phyloP scores from a whole-genome alignment of 2,113 vertebrate species.

The Oxyruncus cristatus region DNA sequence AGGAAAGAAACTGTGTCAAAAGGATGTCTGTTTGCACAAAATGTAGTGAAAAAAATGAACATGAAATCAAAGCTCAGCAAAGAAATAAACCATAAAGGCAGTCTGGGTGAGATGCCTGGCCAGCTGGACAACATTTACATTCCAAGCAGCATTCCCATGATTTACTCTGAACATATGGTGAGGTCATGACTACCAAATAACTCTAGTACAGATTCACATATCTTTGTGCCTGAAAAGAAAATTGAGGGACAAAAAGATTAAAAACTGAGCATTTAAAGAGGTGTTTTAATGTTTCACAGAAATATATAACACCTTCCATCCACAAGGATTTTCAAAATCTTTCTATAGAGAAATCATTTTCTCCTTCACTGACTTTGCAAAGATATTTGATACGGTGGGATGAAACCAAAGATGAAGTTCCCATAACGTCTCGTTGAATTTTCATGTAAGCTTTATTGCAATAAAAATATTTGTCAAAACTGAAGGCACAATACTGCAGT shows the following conservation, averaged over 20 bases:
- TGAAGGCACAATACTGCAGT: not conserved
- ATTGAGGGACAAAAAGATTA: not conserved
- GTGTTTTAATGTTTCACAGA: not conserved
- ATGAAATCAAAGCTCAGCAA: not conserved
- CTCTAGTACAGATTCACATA: not conserved
- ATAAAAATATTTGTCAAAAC: slow-evolving; percentile 37
- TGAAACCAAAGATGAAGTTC: slow-evolving; percentile 19
- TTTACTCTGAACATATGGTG: slow-evolving; percentile 43
- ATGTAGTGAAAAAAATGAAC: not conserved
- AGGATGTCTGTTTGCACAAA: not conserved
- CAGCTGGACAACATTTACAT: slow-evolving; percentile 55
- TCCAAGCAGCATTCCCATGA: slow-evolving; percentile 29
- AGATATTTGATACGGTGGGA: slow-evolving; percentile 14
- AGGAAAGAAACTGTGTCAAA: not conserved
- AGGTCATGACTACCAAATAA: slow-evolving; percentile 40
- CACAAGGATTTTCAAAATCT: not conserved
- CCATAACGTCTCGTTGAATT: not conserved
- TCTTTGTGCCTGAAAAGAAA: not conserved
- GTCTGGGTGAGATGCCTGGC: not conserved
- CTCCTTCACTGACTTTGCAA: slow-evolving; percentile 5
- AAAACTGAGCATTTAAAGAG: not conserved
- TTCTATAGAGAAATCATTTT: slow-evolving; percentile 10
- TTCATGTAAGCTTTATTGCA: not conserved
- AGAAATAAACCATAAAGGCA: slow-evolving; percentile 7
- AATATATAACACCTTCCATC: not conserved